Evolutionary conservation across 2,113 vertebrate genomes (phyloP), one percentile per base, ranked within the genome.

Genomic region (Pao palembangensis): DNA sequence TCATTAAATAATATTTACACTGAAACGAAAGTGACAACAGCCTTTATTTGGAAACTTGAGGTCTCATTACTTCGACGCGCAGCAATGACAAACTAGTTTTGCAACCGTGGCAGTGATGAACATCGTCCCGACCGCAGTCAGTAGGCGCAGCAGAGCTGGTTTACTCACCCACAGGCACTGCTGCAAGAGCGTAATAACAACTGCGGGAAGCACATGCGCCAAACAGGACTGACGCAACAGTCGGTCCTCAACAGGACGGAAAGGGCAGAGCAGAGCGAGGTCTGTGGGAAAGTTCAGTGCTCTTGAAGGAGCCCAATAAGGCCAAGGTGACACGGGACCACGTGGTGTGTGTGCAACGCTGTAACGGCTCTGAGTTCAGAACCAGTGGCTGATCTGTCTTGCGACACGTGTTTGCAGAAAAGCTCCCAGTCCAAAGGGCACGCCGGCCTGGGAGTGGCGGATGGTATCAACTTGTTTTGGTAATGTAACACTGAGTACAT

Each of bases 251-350:
- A 11, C 50, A 63, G 71, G 56, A 60, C 2, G 1, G n/a, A 49
- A 19, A n/a, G 18, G 18, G 3, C 17, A 38, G 38, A 58, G 19
- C 73, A 74, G 4, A 62, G 63, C 63, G 58, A 77, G 64, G 25
- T 2, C 61, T 82, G 76, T 88, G 86, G 79, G 87, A 88, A 85
- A 87, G 83, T 88, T 85, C 82, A 70, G 67, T 49, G 75, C 61
- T 84, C 86, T 88, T 87, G 83, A 75, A 85, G 83, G 65, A 76
- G 72, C 43, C 65, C 10, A 86, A 89, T 89, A 89, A 85, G 78
- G 58, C 54, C n/a, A 51, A 69, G 75, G 72, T 64, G 83, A 85
- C 78, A 82, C 21, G 20, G 69, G 73, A 54, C 69, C 17, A 13
- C 17, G 79, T 72, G 55, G 81, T 28, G 23, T 25, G 81, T 81